phyloP scores from a whole-genome alignment of 2,113 vertebrate species.

The Eudyptes chrysolophus region DNA sequence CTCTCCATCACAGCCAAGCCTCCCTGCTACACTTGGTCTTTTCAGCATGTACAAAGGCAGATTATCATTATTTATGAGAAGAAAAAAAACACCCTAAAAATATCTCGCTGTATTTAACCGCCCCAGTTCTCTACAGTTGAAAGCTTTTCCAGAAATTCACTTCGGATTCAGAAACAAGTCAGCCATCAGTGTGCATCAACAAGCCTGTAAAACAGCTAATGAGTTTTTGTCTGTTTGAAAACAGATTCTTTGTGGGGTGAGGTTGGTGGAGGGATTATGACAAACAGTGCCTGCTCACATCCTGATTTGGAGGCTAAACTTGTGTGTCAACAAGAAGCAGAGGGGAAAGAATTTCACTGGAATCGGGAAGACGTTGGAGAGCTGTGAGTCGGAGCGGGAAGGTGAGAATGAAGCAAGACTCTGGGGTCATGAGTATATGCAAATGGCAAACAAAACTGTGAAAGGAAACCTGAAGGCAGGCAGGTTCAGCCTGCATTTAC shows the following conservation, averaged over 20 bases:
- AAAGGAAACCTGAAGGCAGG: not conserved
- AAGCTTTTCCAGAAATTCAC: constrained; percentile 1
- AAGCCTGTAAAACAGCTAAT: not conserved
- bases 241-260: not conserved
- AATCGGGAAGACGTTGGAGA: not conserved
- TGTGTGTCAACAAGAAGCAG: not conserved
- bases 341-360: not conserved
- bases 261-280: not conserved
- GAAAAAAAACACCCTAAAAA: not conserved
- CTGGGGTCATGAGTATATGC: not conserved
- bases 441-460: not conserved
- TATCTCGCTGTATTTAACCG: not conserved
- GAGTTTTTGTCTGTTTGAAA: not conserved
- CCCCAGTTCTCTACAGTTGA: not conserved
- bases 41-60: not conserved
- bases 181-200: not conserved
- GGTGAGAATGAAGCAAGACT: not conserved
- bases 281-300: not conserved
- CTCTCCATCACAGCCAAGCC: not conserved
- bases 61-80: not conserved
- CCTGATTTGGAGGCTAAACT: not conserved
- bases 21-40: not conserved
- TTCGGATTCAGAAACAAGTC: not conserved
- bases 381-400: not conserved
- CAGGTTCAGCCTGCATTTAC: not conserved